Conservation (phyloP, 2,888 invertebrate species). For the Nephrocerus scutellatus region DNA sequence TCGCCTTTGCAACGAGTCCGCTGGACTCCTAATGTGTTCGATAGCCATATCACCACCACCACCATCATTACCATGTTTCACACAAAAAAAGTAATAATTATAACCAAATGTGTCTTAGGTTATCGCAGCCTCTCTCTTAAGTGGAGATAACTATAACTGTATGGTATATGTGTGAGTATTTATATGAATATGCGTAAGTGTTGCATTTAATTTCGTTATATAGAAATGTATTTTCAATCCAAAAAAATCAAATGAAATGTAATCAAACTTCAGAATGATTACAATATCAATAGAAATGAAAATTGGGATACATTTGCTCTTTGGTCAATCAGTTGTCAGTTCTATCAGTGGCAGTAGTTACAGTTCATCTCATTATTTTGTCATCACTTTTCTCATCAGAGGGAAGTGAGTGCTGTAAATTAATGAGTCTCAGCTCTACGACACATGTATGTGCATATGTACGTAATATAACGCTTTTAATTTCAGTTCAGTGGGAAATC, state of each 20-base stretch:
- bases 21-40: too few species aligned
- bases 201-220: neutral
- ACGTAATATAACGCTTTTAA: neutral
- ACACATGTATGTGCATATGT: neutral
- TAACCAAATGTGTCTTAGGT: too few species aligned
- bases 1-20: too few species aligned
- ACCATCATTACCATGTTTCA: too few species aligned
- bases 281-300: conserved; percentile 6
- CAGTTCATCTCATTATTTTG: neutral
- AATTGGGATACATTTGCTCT: conserved; percentile 7
- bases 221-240: too few species aligned
- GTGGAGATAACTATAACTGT: too few species aligned
- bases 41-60: too few species aligned
- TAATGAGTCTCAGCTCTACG: too few species aligned
- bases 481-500: conserved; percentile 10
- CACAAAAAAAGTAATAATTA: too few species aligned
- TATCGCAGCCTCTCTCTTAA: too few species aligned
- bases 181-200: neutral
- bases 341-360: neutral
- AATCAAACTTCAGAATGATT: too few species aligned
- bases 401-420: conserved; percentile 9
- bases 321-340: neutral
- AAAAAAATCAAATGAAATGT: too few species aligned
- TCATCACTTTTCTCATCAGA: neutral
- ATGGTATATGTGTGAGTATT: conserved; percentile 1